These are phyloP conservation scores for Dermochelys coriacea DNA, from an alignment of 2,797 vertebrate genomes.

Conservation along the genomic window DNA sequence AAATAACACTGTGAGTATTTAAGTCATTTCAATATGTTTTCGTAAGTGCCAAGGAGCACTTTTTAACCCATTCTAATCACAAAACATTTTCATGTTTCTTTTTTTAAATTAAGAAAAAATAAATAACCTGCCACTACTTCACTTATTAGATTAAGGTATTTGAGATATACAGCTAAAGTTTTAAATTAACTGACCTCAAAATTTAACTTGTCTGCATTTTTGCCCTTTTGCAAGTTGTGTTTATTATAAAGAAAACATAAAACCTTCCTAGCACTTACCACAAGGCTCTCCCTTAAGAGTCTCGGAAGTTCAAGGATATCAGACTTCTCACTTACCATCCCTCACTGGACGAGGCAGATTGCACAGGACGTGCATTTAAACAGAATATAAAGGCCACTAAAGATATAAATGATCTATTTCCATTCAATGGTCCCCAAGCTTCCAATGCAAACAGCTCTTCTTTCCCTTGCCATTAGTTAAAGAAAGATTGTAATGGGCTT, in stretches of 20 bases:
- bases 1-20: slow-evolving; percentile 6
- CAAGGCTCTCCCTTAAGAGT: not conserved
- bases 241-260: slow-evolving; percentile 20
- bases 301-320: slow-evolving; percentile 11
- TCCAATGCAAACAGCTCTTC: slow-evolving; percentile 15
- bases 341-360: slow-evolving; percentile 18
- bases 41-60: not conserved
- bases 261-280: not conserved
- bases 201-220: not conserved
- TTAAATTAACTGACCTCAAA: slow-evolving; percentile 3
- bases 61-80: not conserved
- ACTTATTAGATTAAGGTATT: not conserved
- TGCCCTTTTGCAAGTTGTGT: not conserved
- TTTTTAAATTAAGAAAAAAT: slow-evolving; percentile 1
- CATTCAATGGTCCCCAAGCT: not conserved
- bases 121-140: not conserved
- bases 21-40: not conserved
- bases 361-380: slow-evolving; percentile 45
- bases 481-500: not conserved
- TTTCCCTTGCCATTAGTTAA: not conserved
- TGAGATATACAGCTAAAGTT: not conserved
- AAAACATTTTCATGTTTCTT: not conserved
- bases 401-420: slow-evolving; percentile 20
- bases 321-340: not conserved
- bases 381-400: slow-evolving; percentile 3